These are phyloP conservation scores for Calyptomena viridis DNA, from an alignment of 2,113 vertebrate species.

Conservation along the genomic window DNA sequence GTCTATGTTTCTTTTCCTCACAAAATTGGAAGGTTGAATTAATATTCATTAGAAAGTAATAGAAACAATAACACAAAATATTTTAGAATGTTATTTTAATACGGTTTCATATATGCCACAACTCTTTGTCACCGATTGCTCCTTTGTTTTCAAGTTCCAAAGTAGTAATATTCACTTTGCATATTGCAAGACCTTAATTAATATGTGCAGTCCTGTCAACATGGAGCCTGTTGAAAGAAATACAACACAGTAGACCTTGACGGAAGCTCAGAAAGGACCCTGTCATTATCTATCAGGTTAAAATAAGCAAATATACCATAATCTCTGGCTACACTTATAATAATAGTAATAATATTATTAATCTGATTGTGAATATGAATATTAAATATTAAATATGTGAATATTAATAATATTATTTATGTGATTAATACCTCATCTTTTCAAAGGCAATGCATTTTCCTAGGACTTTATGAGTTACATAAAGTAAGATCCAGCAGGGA, in stretches of 20 bases:
- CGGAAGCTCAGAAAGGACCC: background rate
- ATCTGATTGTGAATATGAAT: no score
- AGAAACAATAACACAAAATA: background rate
- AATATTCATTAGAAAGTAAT: background rate
- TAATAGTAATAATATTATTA: no score
- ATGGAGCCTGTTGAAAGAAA: background rate
- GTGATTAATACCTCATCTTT: background rate
- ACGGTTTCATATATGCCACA: background rate
- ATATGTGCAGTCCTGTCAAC: background rate
- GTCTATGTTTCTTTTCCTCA: background rate
- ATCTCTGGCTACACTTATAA: background rate
- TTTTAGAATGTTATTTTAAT: background rate
- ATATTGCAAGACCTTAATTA: background rate
- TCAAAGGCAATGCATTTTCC: background rate
- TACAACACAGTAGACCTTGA: background rate
- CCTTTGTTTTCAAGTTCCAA: background rate
- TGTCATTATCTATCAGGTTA: background rate
- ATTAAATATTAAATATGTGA: no score
- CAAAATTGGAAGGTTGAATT: background rate
- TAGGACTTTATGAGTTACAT: background rate
- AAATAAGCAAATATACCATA: background rate
- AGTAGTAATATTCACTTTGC: background rate
- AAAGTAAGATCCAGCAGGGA: background rate
- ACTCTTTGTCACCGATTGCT: background rate
- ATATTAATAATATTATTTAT: no score